These are phyloP conservation scores for Narcine bancroftii DNA, from an alignment of 2,113 vertebrate genomes.

Conservation along the genomic window DNA sequence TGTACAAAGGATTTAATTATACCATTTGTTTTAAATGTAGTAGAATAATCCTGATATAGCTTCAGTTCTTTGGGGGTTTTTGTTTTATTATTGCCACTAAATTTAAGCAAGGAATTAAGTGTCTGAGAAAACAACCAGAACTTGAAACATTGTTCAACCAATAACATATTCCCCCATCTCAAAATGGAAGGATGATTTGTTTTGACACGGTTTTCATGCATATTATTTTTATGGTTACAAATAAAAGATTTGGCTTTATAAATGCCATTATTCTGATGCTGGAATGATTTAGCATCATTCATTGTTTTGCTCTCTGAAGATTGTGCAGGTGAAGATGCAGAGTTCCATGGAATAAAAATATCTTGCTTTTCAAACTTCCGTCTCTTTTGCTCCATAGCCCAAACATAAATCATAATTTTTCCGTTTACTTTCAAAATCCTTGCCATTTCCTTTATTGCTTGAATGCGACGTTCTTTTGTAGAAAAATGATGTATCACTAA, in stretches of 20 bases:
- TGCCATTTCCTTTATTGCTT: constrained; percentile 67
- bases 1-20: constrained; percentile 39
- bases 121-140: constrained; percentile 66
- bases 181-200: constrained; percentile 54
- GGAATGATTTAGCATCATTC: neutral
- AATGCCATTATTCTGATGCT: neutral
- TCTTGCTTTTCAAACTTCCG: constrained; percentile 71
- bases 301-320: neutral
- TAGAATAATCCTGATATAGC: constrained; percentile 46
- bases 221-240: constrained; percentile 16
- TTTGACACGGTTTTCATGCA: constrained; percentile 57
- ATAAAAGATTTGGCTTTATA: neutral
- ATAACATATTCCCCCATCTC: constrained; percentile 48
- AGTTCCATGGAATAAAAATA: constrained; percentile 65
- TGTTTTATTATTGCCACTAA: constrained; percentile 50
- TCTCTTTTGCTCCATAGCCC: constrained; percentile 72
- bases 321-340: constrained; percentile 49
- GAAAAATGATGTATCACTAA: constrained; percentile 67
- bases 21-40: constrained; percentile 44
- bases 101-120: constrained; percentile 59
- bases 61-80: constrained; percentile 52
- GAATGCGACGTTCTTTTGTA: constrained; percentile 54
- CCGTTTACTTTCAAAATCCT: constrained; percentile 62
- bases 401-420: constrained; percentile 75
- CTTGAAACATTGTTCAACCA: constrained; percentile 50